Conservation (phyloP, 2,797 vertebrate genomes). For the Anableps anableps region DNA sequence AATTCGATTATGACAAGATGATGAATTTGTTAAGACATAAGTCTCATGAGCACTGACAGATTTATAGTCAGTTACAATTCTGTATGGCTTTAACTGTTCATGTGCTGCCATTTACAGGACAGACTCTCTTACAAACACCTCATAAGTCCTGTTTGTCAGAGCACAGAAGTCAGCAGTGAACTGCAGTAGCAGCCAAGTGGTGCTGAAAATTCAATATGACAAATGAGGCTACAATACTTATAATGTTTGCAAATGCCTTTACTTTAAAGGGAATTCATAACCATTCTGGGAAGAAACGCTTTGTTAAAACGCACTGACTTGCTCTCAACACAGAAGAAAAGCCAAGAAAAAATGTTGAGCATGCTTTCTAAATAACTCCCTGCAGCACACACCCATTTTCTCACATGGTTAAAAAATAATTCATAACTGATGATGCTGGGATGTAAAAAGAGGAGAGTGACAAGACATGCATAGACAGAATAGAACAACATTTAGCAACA, state of each 20-base stretch:
- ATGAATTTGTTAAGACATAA: slow-evolving; percentile 33
- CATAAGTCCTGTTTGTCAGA: slow-evolving; percentile 36
- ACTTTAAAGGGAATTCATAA: slow-evolving; percentile 54
- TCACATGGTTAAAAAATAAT: not conserved
- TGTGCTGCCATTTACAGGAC: slow-evolving; percentile 10
- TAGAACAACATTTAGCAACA: not conserved
- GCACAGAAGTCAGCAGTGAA: slow-evolving; percentile 45
- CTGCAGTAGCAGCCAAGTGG: slow-evolving; percentile 34
- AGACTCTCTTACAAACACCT: slow-evolving; percentile 57
- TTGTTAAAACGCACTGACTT: slow-evolving; percentile 33
- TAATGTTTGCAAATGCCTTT: slow-evolving; percentile 53
- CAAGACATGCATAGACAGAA: not conserved
- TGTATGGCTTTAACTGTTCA: slow-evolving; percentile 15
- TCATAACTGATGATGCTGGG: slow-evolving; percentile 1
- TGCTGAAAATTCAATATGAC: slow-evolving; percentile 59
- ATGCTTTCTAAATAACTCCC: not conserved
- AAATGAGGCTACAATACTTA: slow-evolving; percentile 43
- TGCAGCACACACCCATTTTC: not conserved
- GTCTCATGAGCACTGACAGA: slow-evolving; percentile 30
- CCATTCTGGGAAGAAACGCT: slow-evolving; percentile 26
- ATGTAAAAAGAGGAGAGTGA: slow-evolving; percentile 8
- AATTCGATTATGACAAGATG: slow-evolving; percentile 49
- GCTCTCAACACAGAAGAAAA: slow-evolving; percentile 12
- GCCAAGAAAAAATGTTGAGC: slow-evolving; percentile 3
- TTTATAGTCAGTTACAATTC: slow-evolving; percentile 16